These are phyloP conservation scores for Temnothorax curvispinosus DNA, from an alignment of 1,140 invertebrate species.

Conservation along the genomic window DNA sequence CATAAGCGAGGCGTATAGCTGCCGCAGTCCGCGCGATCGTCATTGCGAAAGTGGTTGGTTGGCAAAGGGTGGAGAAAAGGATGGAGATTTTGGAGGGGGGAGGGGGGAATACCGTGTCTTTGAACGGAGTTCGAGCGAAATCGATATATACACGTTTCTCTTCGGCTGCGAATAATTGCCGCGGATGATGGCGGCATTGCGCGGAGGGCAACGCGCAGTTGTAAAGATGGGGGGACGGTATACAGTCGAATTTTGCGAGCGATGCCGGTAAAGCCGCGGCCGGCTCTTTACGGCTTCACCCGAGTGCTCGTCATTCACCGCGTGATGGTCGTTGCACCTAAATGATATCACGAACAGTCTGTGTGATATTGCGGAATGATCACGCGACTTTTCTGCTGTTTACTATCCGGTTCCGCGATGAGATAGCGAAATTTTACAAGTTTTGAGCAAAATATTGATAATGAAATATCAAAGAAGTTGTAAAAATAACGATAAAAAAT, in stretches of 20 bases:
- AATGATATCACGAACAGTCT: background rate
- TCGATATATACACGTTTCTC: constrained; percentile 60
- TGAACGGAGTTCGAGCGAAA: constrained; percentile 63
- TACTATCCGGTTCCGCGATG: background rate
- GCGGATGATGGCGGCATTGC: constrained; percentile 52
- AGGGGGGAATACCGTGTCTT: constrained; percentile 52
- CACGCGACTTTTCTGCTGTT: background rate
- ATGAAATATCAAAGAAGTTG: background rate
- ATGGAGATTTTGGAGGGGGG: background rate
- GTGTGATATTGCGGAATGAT: background rate
- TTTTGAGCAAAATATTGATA: background rate
- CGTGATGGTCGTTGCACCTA: background rate
- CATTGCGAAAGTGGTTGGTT: constrained; percentile 20
- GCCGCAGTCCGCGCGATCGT: constrained; percentile 35
- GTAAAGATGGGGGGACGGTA: background rate
- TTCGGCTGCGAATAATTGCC: constrained; percentile 74
- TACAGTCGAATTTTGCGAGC: constrained; percentile 2
- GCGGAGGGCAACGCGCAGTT: constrained; percentile 4
- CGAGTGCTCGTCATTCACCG: background rate
- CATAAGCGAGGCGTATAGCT: constrained; percentile 24
- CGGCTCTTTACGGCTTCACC: background rate
- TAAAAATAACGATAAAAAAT: background rate
- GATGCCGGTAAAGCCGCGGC: background rate
- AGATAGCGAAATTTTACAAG: background rate
- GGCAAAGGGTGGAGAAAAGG: background rate